Base-by-base conservation (phyloP, 2,797 vertebrate species). In the Momotus momota region DNA sequence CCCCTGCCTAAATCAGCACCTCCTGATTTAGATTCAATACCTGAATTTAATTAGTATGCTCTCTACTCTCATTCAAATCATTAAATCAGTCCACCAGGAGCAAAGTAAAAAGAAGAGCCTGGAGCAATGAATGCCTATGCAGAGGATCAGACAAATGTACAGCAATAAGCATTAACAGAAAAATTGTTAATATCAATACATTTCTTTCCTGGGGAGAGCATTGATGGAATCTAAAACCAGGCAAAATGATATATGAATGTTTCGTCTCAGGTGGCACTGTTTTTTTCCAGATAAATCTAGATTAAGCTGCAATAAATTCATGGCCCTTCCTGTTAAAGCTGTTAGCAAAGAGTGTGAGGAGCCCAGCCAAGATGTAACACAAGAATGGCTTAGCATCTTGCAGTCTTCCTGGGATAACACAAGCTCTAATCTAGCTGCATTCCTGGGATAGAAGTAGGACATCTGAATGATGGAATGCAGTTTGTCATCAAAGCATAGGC, bases 31-130 rank as follows among this genome's bases (percentile, higher is more conserved):
- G 62, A 79, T 48, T 67, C 25, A 57, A 41, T 88, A 88, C 85
- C 57, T 82, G 86, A 96, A 79, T 94, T 96, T 95, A 96, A 97
- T 95, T 95, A 93, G 66, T 58, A 74, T 86, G 69, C 58, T 94
- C 65, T 81, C 58, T 88, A 14, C 83, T 78, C 48, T 69, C 64
- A 57, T 82, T 91, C 77, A 88, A 67, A 79, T 92, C 88, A 81
- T 93, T 83, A 88, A 93, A 89, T 91, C 4, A 9, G 64, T 88
- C 80, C 66, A 75, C 27, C 25, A 82, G 75, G 81, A 96, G 90
- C 61, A 69, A 85, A 91, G 64, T 12, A 78, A 85, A 72, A 77
- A 67, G 85, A 86, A 85, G 84, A 95, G 91, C 93, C 95, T 62
- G 49, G 41, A 94, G 94, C 86, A 14, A 43, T 41, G 41, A 66